These are phyloP conservation scores for Camelus dromedarius DNA, from an alignment of 2,113 vertebrate genomes.

Conservation along the genomic window DNA sequence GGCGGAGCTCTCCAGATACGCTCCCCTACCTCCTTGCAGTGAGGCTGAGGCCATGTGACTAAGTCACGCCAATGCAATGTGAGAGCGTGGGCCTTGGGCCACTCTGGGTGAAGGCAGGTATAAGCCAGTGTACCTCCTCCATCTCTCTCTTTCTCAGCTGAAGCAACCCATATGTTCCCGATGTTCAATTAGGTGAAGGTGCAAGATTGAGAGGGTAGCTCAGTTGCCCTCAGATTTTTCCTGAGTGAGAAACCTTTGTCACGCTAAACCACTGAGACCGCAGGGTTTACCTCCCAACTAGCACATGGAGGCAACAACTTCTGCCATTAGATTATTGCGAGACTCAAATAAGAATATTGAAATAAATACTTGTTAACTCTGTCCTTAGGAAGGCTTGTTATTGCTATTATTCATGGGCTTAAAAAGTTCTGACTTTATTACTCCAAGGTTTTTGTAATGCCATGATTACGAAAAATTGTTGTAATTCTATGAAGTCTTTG, in stretches of 20 bases:
- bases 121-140: neutral
- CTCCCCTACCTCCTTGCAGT: neutral
- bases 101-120: neutral
- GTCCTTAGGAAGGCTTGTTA: neutral
- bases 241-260: neutral
- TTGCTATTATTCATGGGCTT: neutral
- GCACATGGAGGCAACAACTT: neutral
- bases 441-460: neutral
- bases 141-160: neutral
- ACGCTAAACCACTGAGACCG: neutral
- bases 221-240: neutral
- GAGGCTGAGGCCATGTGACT: neutral
- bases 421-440: slow-evolving; percentile 19
- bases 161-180: neutral
- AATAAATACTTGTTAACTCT: neutral
- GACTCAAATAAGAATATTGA: neutral
- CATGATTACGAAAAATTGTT: neutral
- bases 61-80: neutral
- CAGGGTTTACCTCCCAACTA: neutral
- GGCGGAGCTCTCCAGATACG: neutral
- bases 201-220: neutral
- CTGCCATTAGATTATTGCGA: neutral
- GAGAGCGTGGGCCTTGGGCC: neutral
- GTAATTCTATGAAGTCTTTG: neutral
- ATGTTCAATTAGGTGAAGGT: neutral